phyloP scores from a whole-genome alignment of 2,797 vertebrate genomes.

The Pseudopleuronectes americanus region DNA sequence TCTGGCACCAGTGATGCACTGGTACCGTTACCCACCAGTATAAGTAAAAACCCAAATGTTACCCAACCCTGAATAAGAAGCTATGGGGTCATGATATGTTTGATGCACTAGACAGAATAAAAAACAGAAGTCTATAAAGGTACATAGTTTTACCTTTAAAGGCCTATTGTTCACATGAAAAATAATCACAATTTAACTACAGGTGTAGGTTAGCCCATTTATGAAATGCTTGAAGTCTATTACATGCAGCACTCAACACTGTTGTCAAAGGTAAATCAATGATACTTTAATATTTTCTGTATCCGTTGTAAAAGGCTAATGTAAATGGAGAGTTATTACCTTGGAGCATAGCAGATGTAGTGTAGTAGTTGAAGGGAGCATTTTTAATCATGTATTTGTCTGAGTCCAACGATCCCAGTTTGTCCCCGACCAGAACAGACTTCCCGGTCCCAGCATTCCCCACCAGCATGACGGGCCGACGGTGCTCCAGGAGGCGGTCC shows the following conservation, averaged over 20 bases:
- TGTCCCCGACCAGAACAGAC: slow-evolving; percentile 90
- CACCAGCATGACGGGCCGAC: slow-evolving; percentile 91
- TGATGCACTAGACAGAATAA: no score
- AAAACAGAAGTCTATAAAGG: no score
- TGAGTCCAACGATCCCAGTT: slow-evolving; percentile 84
- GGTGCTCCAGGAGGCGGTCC: slow-evolving; percentile 86
- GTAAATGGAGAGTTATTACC: slow-evolving; percentile 76
- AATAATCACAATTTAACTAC: no score
- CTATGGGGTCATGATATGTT: no score
- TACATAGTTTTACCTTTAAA: no score
- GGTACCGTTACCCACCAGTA: no score
- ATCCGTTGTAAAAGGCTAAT: no score
- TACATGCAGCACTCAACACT: neutral
- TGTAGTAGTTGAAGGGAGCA: slow-evolving; percentile 95
- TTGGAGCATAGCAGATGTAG: slow-evolving; percentile 95
- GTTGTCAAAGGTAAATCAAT: neutral
- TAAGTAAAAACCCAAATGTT: no score
- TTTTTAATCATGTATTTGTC: slow-evolving; percentile 91
- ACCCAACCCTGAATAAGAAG: no score
- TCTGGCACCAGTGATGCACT: no score
- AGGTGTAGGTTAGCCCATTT: neutral
- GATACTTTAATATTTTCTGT: neutral
- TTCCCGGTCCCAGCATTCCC: slow-evolving; percentile 92
- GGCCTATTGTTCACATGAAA: no score
- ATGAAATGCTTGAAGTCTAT: neutral